These are phyloP conservation scores for Hydractinia symbiolongicarpus DNA, from an alignment of 30 jellyfish, hydroid and myxozoan genomes.

Conservation along the genomic window DNA sequence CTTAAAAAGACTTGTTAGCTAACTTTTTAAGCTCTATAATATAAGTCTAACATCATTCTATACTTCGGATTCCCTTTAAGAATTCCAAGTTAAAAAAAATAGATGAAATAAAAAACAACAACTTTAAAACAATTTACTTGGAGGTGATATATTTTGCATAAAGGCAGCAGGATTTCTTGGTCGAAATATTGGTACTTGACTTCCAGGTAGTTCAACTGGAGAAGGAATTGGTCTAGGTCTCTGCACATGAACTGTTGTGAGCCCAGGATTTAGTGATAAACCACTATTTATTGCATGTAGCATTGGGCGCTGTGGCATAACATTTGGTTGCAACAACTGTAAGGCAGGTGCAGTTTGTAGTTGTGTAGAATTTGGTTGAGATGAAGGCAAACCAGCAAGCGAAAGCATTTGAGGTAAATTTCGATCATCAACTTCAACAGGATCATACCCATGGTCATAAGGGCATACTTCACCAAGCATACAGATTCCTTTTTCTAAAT, in stretches of 20 bases:
- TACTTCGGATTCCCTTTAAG: no score
- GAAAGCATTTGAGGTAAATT: conserved; percentile 67
- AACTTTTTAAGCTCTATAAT: no score
- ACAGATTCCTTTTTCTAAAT: conserved; percentile 84
- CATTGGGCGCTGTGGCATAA: conserved; percentile 57
- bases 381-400: conserved; percentile 57
- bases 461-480: conserved; percentile 94
- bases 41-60: no score
- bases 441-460: conserved; percentile 92
- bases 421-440: conserved; percentile 77
- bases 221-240: conserved; percentile 82
- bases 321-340: conserved; percentile 49
- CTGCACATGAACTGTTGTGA: conserved; percentile 80
- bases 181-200: conserved; percentile 42
- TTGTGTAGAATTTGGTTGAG: conserved; percentile 43
- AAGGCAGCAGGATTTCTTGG: conserved; percentile 44
- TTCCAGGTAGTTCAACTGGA: conserved; percentile 55
- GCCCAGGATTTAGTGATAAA: conserved; percentile 57
- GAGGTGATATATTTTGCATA: conserved; percentile 28
- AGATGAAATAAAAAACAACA: not conserved
- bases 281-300: conserved; percentile 35
- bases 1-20: no score
- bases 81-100: not conserved
- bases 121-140: conserved; percentile 9
- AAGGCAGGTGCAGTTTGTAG: conserved; percentile 36